These are phyloP conservation scores for Falco rusticolus DNA, from an alignment of 2,797 vertebrate species.

Conservation along the genomic window DNA sequence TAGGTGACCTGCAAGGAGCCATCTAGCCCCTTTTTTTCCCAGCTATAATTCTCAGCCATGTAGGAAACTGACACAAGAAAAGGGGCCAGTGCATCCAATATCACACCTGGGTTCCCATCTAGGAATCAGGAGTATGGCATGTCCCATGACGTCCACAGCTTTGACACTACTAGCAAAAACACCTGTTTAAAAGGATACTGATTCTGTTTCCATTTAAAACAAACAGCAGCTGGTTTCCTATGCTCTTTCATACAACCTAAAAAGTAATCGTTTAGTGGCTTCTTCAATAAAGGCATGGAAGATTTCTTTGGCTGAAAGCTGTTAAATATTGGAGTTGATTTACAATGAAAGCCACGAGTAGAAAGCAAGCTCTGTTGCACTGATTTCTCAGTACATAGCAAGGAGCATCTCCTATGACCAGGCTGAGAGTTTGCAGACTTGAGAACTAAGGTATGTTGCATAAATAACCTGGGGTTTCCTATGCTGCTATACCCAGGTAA, in stretches of 20 bases:
- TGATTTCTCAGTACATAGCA: neutral
- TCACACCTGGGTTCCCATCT: neutral
- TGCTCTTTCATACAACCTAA: neutral
- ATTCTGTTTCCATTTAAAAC: neutral
- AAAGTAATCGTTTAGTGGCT: neutral
- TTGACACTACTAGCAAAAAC: neutral
- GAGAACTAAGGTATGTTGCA: neutral
- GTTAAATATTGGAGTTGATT: neutral
- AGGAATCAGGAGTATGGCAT: neutral
- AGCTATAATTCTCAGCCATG: neutral
- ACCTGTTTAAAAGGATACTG: neutral
- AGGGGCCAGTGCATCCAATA: neutral
- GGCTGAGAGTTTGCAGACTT: neutral
- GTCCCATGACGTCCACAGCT: neutral
- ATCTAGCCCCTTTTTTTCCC: neutral
- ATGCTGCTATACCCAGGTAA: neutral
- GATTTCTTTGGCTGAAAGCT: neutral
- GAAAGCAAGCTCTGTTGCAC: neutral
- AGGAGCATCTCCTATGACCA: neutral
- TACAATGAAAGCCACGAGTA: neutral
- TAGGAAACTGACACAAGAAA: constrained; percentile 10
- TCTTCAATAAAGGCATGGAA: neutral
- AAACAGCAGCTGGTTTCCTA: neutral
- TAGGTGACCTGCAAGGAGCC: neutral
- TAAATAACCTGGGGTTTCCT: neutral